Evolutionary conservation across 2,113 vertebrate species (phyloP), one percentile per base, ranked within the genome.

Genomic region (Argyrosomus japonicus): DNA sequence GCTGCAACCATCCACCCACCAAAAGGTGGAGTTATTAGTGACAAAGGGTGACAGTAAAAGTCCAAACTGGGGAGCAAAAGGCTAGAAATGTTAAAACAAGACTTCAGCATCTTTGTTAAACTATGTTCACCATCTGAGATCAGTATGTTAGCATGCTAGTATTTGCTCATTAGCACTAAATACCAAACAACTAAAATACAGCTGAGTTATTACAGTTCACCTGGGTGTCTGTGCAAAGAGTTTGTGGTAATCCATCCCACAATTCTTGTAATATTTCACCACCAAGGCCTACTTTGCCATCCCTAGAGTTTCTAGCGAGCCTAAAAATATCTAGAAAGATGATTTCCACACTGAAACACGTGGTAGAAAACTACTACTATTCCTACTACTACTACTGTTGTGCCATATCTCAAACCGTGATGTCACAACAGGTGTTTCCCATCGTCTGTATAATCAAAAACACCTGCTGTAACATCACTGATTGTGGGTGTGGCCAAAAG

Each of bases 371-470:
- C 25, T 25, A 51, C 68, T 73, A 43, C 77, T 71, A n/a, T n/a
- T n/a, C n/a, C n/a, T n/a, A n/a, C n/a, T n/a, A 60, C 25, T 25
- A 51, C 68, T 73, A 43, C 77, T 71, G 74, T 48, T 29, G 54
- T 12, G 76, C 54, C 23, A 51, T 7, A 21, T 56, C 40, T 45
- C 25, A 69, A 18, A 60, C 54, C 1, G 51, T 76, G 75, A 84
- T 36, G 63, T 80, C 61, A 72, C 36, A 21, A 68, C 88, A 83
- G 68, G 72, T 85, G 83, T 77, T 85, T 77, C 72, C 60, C 45
- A 81, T 75, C 68, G 53, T 36, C 48, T 45, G 63, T 64, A 48
- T 25, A 21, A 85, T 83, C 13, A n/a, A 72, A 76, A 73, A 65
- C 75, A 87, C 78, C 72, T 47, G 75, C 36, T 25, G 25, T 29